Evolutionary conservation across 2,797 vertebrate genomes (phyloP), one percentile per base, ranked within the genome.

Genomic region (Hydrophis major): DNA sequence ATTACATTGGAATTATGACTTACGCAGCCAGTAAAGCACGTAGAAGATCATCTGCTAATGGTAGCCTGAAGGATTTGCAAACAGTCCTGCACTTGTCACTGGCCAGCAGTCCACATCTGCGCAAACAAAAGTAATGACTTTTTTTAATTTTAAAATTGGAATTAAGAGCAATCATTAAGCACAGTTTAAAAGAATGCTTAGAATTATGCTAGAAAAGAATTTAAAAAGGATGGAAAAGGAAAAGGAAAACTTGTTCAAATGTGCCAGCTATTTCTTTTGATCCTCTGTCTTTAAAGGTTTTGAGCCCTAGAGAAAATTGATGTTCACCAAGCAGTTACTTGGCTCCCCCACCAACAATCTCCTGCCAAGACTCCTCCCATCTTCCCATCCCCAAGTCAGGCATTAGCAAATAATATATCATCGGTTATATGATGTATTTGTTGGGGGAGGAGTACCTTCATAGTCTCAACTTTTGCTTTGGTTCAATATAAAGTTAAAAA

Each of bases 21-120:
- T 98, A 99, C 99, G 95, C 97, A 53, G 96, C 93, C 59, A 99
- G 95, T 94, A 99, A 96, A 93, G 94, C 63, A 93, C 88, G 95
- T 7, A 99, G 97, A 96, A 99, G 95, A 87, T 98, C 98, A 96
- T 98, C 96, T 59, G 95, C 93, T 96, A 99, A 78, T 5, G 99
- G 99, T n/a, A 99, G 94, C 42, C 96, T 97, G 96, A 98, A 98
- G 93, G 98, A 97, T 95, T 98, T 99, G 96, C 98, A 99, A 96
- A 99, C 95, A 87, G 97, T 98, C 95, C 96, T 97, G 55, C 97
- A 97, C 25, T 97, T 96, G 93, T 97, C 97, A 90, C 37, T 96
- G 90, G 98, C 97, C 88, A 99, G 96, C 90, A 96, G 94, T 89
- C 98, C 98, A 47, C 95, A 97, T 93, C 99, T 99, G 93, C 47